A percentile compares a stretch with the other conserved stretches of the same genome.
phyloP scores from a whole-genome alignment of 2,888 invertebrate species.

The Nomada ferruginata region DNA sequence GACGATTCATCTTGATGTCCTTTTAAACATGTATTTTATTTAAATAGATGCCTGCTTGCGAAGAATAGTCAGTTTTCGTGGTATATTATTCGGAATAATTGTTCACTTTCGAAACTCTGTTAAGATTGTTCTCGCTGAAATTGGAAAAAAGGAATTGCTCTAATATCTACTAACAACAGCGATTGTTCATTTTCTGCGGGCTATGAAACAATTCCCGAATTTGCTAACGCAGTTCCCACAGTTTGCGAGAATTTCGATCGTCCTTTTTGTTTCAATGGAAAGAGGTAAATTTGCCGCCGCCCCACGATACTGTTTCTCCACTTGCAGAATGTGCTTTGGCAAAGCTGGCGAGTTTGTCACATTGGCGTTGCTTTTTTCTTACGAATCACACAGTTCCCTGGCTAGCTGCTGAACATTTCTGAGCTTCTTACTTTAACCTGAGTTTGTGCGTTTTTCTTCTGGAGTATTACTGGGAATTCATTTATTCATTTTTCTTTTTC shows the following conservation, averaged over 20 bases:
- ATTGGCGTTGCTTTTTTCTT: not conserved
- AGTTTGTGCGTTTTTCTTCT: not conserved
- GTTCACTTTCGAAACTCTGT: no score
- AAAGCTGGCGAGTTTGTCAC: not conserved
- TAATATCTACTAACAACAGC: no score
- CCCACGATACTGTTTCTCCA: not conserved
- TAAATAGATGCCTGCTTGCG: no score
- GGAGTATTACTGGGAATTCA: not conserved
- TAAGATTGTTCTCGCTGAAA: no score
- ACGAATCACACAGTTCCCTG: not conserved
- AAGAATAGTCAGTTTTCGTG: no score
- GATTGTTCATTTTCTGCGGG: no score
- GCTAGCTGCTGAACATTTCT: not conserved
- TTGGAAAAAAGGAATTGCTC: no score
- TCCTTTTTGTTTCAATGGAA: not conserved
- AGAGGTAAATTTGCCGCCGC: not conserved
- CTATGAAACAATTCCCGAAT: no score
- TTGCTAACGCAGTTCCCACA: not conserved
- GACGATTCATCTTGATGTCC: no score
- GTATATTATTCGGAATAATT: no score
- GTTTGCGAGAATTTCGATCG: not conserved
- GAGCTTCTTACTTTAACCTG: not conserved
- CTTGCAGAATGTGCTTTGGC: not conserved
- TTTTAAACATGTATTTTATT: no score
- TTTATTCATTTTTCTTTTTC: not conserved